phyloP scores from a whole-genome alignment of 1,140 invertebrate genomes.

The Propsilocerus akamusi region DNA sequence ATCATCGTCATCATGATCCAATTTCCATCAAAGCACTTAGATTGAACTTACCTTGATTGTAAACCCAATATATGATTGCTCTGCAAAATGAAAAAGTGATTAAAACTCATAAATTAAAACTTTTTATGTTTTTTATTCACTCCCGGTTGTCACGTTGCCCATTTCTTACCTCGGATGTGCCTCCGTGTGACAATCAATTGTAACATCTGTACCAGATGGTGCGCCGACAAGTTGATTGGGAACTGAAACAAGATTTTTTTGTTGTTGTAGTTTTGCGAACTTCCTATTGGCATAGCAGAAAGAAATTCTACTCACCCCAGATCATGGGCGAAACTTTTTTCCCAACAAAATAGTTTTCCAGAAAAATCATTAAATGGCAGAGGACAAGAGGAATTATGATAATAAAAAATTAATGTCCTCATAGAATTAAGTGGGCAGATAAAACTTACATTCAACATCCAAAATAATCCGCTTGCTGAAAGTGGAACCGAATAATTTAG shows the following conservation, averaged over 20 bases:
- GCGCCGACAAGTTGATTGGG: slow-evolving; percentile 82
- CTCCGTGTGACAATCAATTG: slow-evolving; percentile 82
- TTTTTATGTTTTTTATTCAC: no score
- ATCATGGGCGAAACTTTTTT: slow-evolving; percentile 76
- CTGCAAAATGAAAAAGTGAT: slow-evolving; percentile 25
- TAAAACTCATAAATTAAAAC: background rate
- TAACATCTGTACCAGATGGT: slow-evolving; percentile 70
- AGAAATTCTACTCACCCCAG: slow-evolving; percentile 30
- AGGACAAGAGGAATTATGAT: background rate
- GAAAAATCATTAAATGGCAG: background rate
- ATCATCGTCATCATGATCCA: background rate
- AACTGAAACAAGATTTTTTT: slow-evolving; percentile 15
- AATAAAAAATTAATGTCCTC: background rate
- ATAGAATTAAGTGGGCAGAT: background rate
- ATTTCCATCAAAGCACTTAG: background rate
- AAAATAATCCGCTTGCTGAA: slow-evolving; percentile 74
- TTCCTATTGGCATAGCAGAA: background rate
- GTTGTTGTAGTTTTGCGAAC: background rate
- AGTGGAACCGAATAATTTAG: no score
- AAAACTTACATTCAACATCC: slow-evolving; percentile 72
- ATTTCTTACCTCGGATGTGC: slow-evolving; percentile 50
- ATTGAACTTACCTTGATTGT: slow-evolving; percentile 29
- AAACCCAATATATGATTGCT: slow-evolving; percentile 84
- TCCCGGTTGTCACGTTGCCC: no score
- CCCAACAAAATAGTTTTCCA: background rate